Conservation (phyloP, 1,140 invertebrate species). For the Propsilocerus akamusi region DNA sequence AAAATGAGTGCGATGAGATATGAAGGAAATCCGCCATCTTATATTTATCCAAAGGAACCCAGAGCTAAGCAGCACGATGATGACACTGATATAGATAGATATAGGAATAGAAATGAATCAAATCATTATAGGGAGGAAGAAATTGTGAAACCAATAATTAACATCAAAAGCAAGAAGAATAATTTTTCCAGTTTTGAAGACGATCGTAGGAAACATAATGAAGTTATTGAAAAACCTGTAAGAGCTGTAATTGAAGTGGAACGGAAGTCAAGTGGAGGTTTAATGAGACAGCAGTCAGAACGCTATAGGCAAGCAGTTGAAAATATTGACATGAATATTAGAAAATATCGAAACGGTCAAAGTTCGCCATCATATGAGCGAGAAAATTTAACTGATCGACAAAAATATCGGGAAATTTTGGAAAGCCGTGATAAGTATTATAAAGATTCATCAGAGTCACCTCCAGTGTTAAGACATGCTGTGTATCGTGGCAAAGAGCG, state of each 20-base stretch:
- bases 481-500: neutral
- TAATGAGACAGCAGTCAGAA: too few relatives aligned
- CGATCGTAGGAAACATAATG: neutral
- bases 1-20: neutral
- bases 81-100: too few relatives aligned
- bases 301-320: too few relatives aligned
- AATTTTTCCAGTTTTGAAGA: neutral
- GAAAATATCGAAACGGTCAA: too few relatives aligned
- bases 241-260: too few relatives aligned
- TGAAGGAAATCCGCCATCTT: neutral
- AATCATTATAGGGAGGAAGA: constrained; percentile 16
- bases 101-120: too few relatives aligned
- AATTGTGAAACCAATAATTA: constrained; percentile 7
- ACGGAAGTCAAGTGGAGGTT: too few relatives aligned
- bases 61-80: too few relatives aligned
- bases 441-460: too few relatives aligned
- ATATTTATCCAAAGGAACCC: neutral
- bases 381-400: constrained; percentile 6
- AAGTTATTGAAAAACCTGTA: neutral
- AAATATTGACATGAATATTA: too few relatives aligned
- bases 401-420: constrained; percentile 5
- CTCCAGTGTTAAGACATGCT: neutral
- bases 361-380: too few relatives aligned
- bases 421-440: neutral
- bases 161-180: neutral